A percentile compares a stretch with the other conserved stretches of the same genome.
phyloP scores from a whole-genome alignment of 2,113 vertebrate genomes.

The Pangasianodon hypophthalmus region DNA sequence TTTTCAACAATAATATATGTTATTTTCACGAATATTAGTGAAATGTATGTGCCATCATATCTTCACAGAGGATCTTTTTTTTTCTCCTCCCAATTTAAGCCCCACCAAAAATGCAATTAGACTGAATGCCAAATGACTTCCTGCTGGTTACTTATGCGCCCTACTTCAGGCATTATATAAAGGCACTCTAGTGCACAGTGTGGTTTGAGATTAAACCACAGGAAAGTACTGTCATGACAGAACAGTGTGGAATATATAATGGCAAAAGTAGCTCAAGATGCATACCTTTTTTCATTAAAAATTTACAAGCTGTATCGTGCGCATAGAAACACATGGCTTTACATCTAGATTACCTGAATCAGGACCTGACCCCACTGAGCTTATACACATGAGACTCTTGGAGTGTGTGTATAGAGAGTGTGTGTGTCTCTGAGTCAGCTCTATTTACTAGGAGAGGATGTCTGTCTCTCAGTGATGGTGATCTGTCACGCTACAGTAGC shows the following conservation, averaged over 20 bases:
- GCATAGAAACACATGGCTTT: not conserved
- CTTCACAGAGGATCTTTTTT: no score
- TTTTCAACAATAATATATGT: not conserved
- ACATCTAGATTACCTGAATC: not conserved
- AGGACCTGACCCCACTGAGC: not conserved
- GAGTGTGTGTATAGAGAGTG: not conserved
- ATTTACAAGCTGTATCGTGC: not conserved
- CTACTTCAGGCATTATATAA: no score
- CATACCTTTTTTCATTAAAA: not conserved
- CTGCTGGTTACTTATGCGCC: no score
- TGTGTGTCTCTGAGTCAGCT: not conserved
- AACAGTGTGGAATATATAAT: not conserved
- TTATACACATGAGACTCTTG: not conserved
- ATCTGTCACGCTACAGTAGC: not conserved
- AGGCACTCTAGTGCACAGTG: no score
- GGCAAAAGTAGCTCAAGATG: not conserved
- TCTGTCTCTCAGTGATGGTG: constrained; percentile 17
- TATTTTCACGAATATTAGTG: not conserved
- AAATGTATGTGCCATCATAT: not conserved
- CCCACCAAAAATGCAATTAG: no score
- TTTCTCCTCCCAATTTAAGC: no score
- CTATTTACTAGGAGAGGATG: not conserved
- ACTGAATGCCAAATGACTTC: no score
- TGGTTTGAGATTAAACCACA: not conserved
- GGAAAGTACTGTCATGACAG: not conserved